These are phyloP conservation scores for Neosilurus mollespiculum DNA, from an alignment of 2,797 vertebrate genomes.

Conservation along the genomic window DNA sequence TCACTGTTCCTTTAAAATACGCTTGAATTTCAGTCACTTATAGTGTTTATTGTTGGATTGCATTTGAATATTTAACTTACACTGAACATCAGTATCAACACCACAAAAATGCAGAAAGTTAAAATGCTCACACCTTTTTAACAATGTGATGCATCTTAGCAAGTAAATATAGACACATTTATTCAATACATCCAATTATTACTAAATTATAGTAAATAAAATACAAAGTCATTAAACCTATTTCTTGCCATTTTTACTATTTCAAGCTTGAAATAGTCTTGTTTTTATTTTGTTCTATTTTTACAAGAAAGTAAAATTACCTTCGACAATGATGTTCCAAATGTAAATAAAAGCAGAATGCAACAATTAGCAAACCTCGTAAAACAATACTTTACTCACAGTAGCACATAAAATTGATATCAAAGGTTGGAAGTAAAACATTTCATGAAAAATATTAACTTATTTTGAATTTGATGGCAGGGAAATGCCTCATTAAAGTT, in stretches of 20 bases:
- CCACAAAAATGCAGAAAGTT: not conserved
- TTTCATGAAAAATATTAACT: too few relatives aligned
- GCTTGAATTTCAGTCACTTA: not conserved
- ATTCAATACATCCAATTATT: too few relatives aligned
- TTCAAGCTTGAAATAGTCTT: not conserved
- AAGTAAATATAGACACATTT: not conserved
- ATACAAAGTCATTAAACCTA: not conserved
- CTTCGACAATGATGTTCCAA: too few relatives aligned
- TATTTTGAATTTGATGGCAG: too few relatives aligned
- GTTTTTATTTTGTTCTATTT: not conserved
- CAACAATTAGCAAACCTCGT: too few relatives aligned
- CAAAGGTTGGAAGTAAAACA: too few relatives aligned
- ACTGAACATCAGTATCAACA: not conserved
- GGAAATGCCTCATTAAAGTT: too few relatives aligned
- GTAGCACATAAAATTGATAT: too few relatives aligned
- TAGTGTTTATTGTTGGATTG: not conserved
- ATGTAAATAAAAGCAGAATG: too few relatives aligned
- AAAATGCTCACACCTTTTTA: not conserved
- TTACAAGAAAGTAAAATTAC: not conserved
- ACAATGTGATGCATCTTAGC: not conserved
- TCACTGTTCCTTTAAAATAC: not conserved
- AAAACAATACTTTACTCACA: too few relatives aligned
- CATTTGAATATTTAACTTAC: not conserved
- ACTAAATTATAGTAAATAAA: too few relatives aligned
- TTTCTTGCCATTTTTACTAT: not conserved